Base-by-base conservation (phyloP, 2,888 invertebrate species). In the Volucella inanis region DNA sequence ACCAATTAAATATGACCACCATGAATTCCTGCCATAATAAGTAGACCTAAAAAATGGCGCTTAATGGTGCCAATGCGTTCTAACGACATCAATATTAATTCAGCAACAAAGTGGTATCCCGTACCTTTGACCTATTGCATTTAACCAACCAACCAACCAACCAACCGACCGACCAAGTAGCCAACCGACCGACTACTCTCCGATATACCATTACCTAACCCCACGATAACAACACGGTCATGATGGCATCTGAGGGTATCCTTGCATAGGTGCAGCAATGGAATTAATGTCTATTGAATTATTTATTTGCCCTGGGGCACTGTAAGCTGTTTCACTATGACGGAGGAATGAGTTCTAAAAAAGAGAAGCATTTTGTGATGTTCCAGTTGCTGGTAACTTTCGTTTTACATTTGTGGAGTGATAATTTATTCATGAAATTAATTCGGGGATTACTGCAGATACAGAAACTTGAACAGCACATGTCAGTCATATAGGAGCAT, bases 351-450 rank as follows among this genome's bases (percentile, higher is more conserved):
- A 14, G 39, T 39, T 31, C 31, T 39, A 45, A 71, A 65, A n/a
- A 41, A n/a, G 12, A 38, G 18, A 50, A 50, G n/a, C 15, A 47
- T 54, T 18, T 2, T 12, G 54, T 18, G 49, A 38, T 22, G 15
- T 31, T 38, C 61, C n/a, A 41, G 12, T 39, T 43, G 54, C 67
- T 22, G 57, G 54, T 15, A 1, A 22, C 54, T 45, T 31, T 31
- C 31, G 31, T 10, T 9, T 0, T 0, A 71, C 65, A 61, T 76
- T 52, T 10, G 43, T 38, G 49, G 49, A 47, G 64, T 57, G 68
- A 57, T 74, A 83, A 79, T 83, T 83, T 83, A 83, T 83, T 83
- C 79, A 83, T 79, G 72, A 68, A 83, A 74, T 75, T 83, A 74
- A 83, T 83, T 79, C 64, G 39, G 41, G 43, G 41, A 52, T 64